phyloP scores from a whole-genome alignment of 2,888 invertebrate genomes.

The Scelioninae gen. 2 region DNA sequence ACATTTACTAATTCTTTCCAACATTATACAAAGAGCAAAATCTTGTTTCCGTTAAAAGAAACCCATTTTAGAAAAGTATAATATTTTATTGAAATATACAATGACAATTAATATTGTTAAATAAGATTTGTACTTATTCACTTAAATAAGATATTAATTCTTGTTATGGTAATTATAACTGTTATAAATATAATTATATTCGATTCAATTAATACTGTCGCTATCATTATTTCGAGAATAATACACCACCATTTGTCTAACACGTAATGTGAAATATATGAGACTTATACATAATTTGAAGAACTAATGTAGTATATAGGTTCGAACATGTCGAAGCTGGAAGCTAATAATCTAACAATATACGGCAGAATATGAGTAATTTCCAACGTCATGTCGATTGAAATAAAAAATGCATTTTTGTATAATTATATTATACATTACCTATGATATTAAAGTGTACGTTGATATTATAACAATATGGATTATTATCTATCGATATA shows the following conservation, averaged over 20 bases:
- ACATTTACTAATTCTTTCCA: too few relatives aligned
- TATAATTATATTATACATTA: slow-evolving; percentile 17
- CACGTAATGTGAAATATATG: slow-evolving; percentile 10
- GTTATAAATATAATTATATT: slow-evolving; percentile 11
- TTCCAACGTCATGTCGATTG: slow-evolving; percentile 5
- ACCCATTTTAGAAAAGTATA: too few relatives aligned
- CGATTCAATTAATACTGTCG: slow-evolving; percentile 5
- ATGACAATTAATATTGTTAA: too few relatives aligned
- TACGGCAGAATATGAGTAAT: slow-evolving; percentile 22
- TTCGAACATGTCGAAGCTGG: slow-evolving; percentile 21
- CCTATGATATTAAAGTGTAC: too few relatives aligned
- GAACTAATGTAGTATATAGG: too few relatives aligned
- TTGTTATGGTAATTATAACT: not conserved
- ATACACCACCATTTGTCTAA: slow-evolving; percentile 19
- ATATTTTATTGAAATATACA: too few relatives aligned
- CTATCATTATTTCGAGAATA: slow-evolving; percentile 17
- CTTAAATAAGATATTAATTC: too few relatives aligned
- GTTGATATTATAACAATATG: too few relatives aligned
- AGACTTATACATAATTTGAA: slow-evolving; percentile 15
- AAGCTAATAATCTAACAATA: slow-evolving; percentile 23
- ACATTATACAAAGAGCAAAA: too few relatives aligned
- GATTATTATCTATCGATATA: too few relatives aligned
- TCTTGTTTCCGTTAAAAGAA: too few relatives aligned
- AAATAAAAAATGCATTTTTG: slow-evolving; percentile 18
- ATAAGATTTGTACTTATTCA: too few relatives aligned